Evolutionary conservation across 2,888 invertebrate species (phyloP).

Genomic region (Leptopilina drosophilae): DNA sequence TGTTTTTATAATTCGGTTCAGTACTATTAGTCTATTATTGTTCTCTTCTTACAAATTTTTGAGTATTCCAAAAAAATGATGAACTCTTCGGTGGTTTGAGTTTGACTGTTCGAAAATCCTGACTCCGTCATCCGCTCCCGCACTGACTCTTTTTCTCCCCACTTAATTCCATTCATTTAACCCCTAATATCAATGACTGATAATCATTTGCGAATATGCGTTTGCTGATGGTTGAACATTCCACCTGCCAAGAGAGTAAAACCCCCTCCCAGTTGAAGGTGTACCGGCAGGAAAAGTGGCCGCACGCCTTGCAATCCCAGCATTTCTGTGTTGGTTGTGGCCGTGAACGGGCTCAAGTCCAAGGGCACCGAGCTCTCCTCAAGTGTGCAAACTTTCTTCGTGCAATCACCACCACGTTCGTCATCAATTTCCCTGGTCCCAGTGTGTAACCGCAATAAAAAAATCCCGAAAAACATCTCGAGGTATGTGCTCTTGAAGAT

Average conservation of each 20-base stretch:
- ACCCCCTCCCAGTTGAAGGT: conserved; percentile 64
- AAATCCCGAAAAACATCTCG: conserved; percentile 35
- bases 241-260: conserved; percentile 72
- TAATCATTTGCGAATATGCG: conserved; percentile 71
- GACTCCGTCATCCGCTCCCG: too few species aligned
- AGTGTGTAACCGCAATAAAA: conserved; percentile 23
- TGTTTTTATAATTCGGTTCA: too few species aligned
- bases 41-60: too few species aligned
- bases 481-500: conserved; percentile 43
- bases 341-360: conserved; percentile 76
- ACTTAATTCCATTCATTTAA: conserved; percentile 14
- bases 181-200: conserved; percentile 59
- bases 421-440: conserved; percentile 51
- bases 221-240: conserved; percentile 70
- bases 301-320: conserved; percentile 74
- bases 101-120: not conserved
- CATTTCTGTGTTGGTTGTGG: conserved; percentile 76
- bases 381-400: conserved; percentile 58
- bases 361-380: conserved; percentile 69
- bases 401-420: conserved; percentile 52
- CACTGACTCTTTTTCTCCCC: not conserved
- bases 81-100: not conserved
- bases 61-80: not conserved
- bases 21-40: too few species aligned
- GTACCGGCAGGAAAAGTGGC: conserved; percentile 73